Conservation (phyloP, 2,888 invertebrate species). For the Elgonia sp. region DNA sequence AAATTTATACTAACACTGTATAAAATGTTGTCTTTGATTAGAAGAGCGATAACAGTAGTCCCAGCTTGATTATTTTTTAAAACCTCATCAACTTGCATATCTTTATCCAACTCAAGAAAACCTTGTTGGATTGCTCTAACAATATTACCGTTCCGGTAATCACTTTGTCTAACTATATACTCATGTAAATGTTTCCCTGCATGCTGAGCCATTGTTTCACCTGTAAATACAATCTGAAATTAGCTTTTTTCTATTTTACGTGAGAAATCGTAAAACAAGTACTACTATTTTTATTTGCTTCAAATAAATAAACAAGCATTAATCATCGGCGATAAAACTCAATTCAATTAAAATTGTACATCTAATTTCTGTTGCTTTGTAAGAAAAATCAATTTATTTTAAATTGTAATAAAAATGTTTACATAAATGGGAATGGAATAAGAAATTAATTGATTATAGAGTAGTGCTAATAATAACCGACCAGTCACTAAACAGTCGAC, state of each 20-base stretch:
- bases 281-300: too few species aligned
- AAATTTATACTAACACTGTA: conserved; percentile 91
- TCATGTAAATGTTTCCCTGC: conserved; percentile 98
- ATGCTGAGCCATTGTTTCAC: conserved; percentile 96
- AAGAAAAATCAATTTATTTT: too few species aligned
- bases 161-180: conserved; percentile 93
- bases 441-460: too few species aligned
- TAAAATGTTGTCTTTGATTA: conserved; percentile 94
- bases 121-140: conserved; percentile 95
- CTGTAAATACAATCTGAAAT: conserved; percentile 85
- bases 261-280: not conserved
- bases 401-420: too few species aligned
- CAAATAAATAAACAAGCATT: too few species aligned
- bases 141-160: conserved; percentile 94
- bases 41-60: conserved; percentile 95
- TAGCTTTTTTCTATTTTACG: not conserved
- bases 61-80: conserved; percentile 97
- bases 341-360: too few species aligned
- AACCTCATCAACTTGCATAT: conserved; percentile 95
- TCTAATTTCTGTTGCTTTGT: too few species aligned
- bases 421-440: too few species aligned
- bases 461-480: too few species aligned
- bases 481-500: too few species aligned
- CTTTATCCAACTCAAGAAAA: conserved; percentile 96
- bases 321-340: too few species aligned